Conservation (phyloP, 2,888 invertebrate species). For the Papilio protenor region DNA sequence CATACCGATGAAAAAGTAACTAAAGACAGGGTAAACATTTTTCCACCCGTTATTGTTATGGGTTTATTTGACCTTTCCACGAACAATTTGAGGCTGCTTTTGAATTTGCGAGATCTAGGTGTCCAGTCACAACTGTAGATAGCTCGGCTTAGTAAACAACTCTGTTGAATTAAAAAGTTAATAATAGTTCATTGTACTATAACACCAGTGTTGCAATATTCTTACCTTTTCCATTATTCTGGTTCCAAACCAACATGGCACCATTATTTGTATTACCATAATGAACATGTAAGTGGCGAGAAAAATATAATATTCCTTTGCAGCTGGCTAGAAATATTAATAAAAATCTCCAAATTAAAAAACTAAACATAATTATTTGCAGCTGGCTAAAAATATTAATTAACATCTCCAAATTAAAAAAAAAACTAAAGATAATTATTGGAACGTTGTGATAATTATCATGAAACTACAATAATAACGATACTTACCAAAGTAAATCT, state of each 20-base stretch:
- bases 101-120: constrained; percentile 60
- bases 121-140: constrained; percentile 70
- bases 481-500: constrained; percentile 68
- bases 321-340: constrained; percentile 59
- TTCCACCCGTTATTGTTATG: constrained; percentile 64
- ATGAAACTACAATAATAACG: background rate
- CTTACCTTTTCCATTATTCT: constrained; percentile 63
- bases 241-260: constrained; percentile 71
- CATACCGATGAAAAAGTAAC: constrained; percentile 70
- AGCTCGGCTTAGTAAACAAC: constrained; percentile 60
- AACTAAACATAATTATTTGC: constrained; percentile 40
- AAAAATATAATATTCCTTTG: constrained; percentile 62
- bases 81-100: constrained; percentile 65
- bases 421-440: constrained; percentile 7
- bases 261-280: constrained; percentile 65
- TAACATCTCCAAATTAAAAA: background rate
- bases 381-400: constrained; percentile 59
- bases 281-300: constrained; percentile 61
- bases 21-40: constrained; percentile 70
- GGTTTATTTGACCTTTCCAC: constrained; percentile 65
- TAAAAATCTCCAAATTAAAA: background rate
- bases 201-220: background rate
- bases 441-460: too few species aligned
- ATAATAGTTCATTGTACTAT: background rate
- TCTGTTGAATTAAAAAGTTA: constrained; percentile 56